Base-by-base conservation (phyloP, 2,113 vertebrate genomes). In the Rostratula benghalensis region DNA sequence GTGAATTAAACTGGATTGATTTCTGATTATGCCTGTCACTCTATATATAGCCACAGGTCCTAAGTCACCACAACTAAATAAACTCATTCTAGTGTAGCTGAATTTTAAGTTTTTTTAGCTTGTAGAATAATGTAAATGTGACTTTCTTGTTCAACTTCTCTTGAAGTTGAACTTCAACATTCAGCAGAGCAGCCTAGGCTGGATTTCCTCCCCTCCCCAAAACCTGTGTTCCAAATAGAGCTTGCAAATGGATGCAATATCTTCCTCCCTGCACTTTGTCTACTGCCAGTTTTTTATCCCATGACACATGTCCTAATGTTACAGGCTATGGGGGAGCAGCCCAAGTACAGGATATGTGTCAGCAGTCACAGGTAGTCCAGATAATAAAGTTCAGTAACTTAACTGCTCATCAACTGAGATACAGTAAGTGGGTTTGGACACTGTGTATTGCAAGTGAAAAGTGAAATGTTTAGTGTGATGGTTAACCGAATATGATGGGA, bases 391-490 rank as follows among this genome's bases (percentile, higher is more conserved):
- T 84, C 30, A 60, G 2, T 78, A 46, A n/a, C 15, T 79, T 90
- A 9, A 9, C 4, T 43, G 0, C 10, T 90, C 15, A 8, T 31
- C 41, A 59, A 0, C 3, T 75, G 45, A 9, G 13, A 4, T 24
- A 19, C 22, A 63, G 37, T 22, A 9, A 45, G 7, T 45, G 23
- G 13, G 8, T 46, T 50, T 57, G 22, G 37, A 30, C 9, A 6
- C 45, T 33, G 18, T 30, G 22, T 82, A 61, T 25, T 83, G 60
- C n/a, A 83, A 14, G 30, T 74, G 77, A n/a, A 30, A 68, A 78
- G 54, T 57, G 23, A 12, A 53, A 41, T 13, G 7, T 39, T 81
- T 48, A 56, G 15, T 53, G 51, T 54, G 39, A 67, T 54, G n/a
- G 11, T 37, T 75, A 50, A 31, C 21, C 27, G 48, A 12, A 30